Conservation (phyloP, 2,113 vertebrate genomes). For the Stomatorhinus ivindoensis region DNA sequence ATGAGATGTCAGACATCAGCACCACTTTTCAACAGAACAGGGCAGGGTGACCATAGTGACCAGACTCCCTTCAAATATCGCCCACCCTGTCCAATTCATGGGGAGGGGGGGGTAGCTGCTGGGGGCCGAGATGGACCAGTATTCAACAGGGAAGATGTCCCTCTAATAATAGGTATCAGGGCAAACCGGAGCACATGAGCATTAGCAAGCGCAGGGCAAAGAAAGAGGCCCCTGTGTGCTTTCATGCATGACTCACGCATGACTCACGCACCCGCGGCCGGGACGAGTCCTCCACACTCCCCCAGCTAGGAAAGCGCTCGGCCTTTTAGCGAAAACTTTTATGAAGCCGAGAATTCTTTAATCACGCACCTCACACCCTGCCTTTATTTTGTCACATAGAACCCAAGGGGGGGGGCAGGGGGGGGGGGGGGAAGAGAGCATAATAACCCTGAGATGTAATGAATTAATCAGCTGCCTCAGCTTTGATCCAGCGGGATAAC, state of each 20-base stretch:
- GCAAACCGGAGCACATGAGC: background rate
- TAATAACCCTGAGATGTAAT: conserved; percentile 31
- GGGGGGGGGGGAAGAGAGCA: conserved; percentile 23
- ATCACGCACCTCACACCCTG: background rate
- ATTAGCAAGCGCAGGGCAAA: background rate
- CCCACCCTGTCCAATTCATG: background rate
- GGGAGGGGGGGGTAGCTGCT: background rate
- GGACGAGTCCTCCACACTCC: background rate
- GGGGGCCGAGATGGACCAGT: background rate
- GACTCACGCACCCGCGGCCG: background rate
- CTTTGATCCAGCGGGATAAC: conserved; percentile 49
- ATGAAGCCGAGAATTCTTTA: background rate
- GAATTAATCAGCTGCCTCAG: conserved; percentile 44
- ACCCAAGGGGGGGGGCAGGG: conserved; percentile 19
- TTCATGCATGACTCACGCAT: background rate
- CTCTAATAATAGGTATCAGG: background rate
- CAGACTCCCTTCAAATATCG: background rate
- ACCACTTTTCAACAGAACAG: background rate
- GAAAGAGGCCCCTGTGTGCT: background rate
- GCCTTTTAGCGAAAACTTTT: conserved; percentile 14
- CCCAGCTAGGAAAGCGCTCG: background rate
- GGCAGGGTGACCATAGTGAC: background rate
- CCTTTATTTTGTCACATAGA: conserved; percentile 19
- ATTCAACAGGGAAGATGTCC: background rate
- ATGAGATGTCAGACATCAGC: background rate